These are phyloP conservation scores for Eupithecia subumbrata DNA, from an alignment of 2,888 invertebrate genomes.

Conservation along the genomic window DNA sequence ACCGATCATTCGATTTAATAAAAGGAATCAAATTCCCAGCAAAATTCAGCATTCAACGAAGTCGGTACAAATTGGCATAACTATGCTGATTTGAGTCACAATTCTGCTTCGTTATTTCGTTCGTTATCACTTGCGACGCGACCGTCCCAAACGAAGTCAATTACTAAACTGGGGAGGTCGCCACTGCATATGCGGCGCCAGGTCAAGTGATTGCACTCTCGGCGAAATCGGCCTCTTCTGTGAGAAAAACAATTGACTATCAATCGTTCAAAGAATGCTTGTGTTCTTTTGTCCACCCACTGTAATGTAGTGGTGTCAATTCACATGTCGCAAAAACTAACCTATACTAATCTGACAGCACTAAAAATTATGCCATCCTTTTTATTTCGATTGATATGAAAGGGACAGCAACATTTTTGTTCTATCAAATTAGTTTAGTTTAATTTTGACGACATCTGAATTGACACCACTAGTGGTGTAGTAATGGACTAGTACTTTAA, in stretches of 20 bases:
- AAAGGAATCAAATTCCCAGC: not conserved
- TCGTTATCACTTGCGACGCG: constrained; percentile 25
- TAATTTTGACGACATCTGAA: too few relatives aligned
- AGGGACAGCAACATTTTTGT: too few relatives aligned
- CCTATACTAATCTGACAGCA: too few relatives aligned
- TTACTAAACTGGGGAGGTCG: constrained; percentile 36
- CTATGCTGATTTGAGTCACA: constrained; percentile 22
- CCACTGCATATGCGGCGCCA: constrained; percentile 32
- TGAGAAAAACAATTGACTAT: not conserved
- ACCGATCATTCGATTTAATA: not conserved
- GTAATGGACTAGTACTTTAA: not conserved
- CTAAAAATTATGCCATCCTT: too few relatives aligned
- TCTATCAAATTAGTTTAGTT: too few relatives aligned
- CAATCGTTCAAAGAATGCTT: not conserved
- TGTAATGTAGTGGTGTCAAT: too few relatives aligned
- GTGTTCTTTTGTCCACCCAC: not conserved
- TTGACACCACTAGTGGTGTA: too few relatives aligned
- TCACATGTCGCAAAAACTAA: too few relatives aligned
- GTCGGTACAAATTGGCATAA: constrained; percentile 1
- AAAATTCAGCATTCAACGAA: not conserved
- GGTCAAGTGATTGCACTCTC: constrained; percentile 36
- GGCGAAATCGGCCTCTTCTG: constrained; percentile 6
- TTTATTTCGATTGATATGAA: too few relatives aligned
- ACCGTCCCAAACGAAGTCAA: constrained; percentile 28
- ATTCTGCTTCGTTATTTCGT: too few relatives aligned